Percentiles rank a stretch among this genome's conserved stretches.
Conservation (phyloP, 2,797 vertebrate genomes). For the Nannoperca australis region DNA sequence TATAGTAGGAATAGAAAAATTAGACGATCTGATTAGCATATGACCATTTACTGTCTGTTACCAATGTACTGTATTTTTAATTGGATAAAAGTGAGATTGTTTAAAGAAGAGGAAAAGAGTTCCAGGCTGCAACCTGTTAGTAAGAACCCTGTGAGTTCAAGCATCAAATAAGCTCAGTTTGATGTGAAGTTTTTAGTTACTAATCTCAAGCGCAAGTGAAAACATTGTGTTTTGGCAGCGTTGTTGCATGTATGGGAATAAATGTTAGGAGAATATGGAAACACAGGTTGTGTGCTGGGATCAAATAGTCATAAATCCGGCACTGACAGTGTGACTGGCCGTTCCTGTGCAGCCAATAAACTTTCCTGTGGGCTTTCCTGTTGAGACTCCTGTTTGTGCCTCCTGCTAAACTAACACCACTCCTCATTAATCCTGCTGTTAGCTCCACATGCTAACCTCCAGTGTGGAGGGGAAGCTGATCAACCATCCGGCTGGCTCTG, state of each 20-base stretch:
- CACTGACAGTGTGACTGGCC: background rate
- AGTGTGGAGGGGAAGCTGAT: slow-evolving; percentile 3
- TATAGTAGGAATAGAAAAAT: background rate
- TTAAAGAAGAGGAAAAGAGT: background rate
- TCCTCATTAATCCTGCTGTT: slow-evolving; percentile 43
- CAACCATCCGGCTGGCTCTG: background rate
- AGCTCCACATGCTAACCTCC: slow-evolving; percentile 11
- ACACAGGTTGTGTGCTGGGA: slow-evolving; percentile 8
- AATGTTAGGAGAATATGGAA: slow-evolving; percentile 9
- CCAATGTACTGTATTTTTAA: background rate
- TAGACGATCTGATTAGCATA: background rate
- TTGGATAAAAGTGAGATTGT: background rate
- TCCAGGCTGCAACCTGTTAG: background rate
- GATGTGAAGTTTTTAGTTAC: background rate
- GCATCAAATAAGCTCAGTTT: background rate
- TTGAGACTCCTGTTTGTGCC: slow-evolving; percentile 32
- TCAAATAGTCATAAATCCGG: background rate
- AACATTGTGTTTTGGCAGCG: background rate
- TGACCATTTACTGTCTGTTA: background rate
- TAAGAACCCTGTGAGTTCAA: background rate
- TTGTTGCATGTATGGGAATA: slow-evolving; percentile 2
- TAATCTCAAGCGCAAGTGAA: background rate
- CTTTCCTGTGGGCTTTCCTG: slow-evolving; percentile 56
- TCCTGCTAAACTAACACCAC: slow-evolving; percentile 47
- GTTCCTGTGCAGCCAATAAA: slow-evolving; percentile 32